Evolutionary conservation across 35 echinoderm and acorn worm species (phyloP).

Genomic region (Apostichopus californicus): DNA sequence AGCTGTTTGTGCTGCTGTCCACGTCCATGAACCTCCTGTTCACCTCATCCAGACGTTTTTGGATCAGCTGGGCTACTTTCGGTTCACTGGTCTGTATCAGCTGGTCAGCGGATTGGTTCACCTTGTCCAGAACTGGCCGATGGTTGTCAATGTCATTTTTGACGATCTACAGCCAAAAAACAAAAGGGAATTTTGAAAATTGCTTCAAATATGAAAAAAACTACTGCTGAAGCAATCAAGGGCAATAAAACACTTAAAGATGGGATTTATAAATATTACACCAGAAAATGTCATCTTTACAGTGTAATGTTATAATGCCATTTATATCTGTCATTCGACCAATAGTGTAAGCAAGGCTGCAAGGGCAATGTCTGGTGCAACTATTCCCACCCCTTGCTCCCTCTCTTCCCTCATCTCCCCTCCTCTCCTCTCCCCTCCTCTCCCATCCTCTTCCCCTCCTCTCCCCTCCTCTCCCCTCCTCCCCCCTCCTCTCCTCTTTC

Average conservation of each 20-base stretch:
- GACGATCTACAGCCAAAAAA: conserved; percentile 59
- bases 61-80: conserved; percentile 64
- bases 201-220: no score
- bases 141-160: conserved; percentile 97
- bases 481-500: no score
- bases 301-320: no score
- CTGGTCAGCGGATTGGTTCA: conserved; percentile 70
- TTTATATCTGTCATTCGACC: not conserved
- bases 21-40: conserved; percentile 65
- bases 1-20: conserved; percentile 47
- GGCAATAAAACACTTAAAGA: no score
- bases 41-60: conserved; percentile 71
- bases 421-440: no score
- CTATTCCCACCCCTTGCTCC: no score
- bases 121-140: conserved; percentile 76
- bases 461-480: no score
- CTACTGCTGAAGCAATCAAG: no score
- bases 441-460: no score
- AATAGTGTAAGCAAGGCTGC: not conserved
- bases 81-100: conserved; percentile 82
- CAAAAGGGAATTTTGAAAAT: not conserved
- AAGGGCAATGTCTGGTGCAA: not conserved
- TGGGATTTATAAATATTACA: no score
- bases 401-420: not conserved
- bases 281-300: no score